A percentile compares a stretch with the other conserved stretches of the same genome.
phyloP scores from a whole-genome alignment of 2,113 vertebrate genomes.

The Pipa parva region DNA sequence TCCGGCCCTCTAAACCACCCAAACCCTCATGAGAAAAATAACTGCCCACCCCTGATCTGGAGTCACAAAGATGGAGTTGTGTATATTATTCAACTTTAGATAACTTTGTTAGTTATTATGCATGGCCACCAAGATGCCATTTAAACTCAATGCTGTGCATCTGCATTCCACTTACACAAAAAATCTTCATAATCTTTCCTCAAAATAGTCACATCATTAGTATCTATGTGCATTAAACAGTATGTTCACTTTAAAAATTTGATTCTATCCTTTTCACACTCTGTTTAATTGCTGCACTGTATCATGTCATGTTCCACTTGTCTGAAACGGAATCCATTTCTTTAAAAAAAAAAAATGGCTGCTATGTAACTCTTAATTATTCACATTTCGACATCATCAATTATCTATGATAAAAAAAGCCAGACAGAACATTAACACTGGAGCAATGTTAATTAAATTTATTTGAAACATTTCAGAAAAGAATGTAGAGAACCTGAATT shows the following conservation, averaged over 20 bases:
- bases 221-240: no score
- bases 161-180: no score
- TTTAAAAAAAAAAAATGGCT: conserved; percentile 3
- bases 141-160: no score
- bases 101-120: no score
- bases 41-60: no score
- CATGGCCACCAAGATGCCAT: no score
- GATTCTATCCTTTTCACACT: background rate
- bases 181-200: no score
- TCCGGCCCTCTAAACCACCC: no score
- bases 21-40: no score
- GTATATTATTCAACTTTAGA: no score
- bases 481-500: background rate
- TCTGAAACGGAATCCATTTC: background rate
- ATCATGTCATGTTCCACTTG: conserved; percentile 7
- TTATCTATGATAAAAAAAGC: conserved; percentile 11
- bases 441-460: conserved; percentile 12
- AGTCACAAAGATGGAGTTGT: no score
- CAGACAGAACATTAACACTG: conserved; percentile 6
- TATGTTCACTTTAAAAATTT: background rate
- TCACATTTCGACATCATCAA: conserved; percentile 21
- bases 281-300: conserved; percentile 2
- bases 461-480: background rate
- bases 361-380: conserved; percentile 18
- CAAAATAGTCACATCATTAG: no score